Base-by-base conservation (phyloP, 2,113 vertebrate genomes). In the Silurus glanis region DNA sequence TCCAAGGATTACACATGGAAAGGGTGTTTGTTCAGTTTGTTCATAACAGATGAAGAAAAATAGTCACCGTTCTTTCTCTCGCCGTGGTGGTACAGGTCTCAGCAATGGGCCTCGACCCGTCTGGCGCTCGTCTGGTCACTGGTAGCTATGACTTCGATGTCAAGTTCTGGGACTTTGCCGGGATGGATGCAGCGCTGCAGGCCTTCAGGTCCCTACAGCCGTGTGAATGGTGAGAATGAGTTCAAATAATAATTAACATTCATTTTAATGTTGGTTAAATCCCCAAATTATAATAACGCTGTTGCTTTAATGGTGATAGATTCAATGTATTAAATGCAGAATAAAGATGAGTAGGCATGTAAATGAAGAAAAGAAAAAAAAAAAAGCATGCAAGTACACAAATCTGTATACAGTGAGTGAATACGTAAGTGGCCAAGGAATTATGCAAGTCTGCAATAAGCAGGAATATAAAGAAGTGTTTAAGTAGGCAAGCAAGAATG, bases 131-230 rank as follows among this genome's bases (percentile, higher is more conserved):
- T 37, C 94, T 99, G 89, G 96, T 99, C 91, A 97, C 96, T 19
- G 98, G 98, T 21, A 97, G 98, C 23, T 98, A 94, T 67, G 98
- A 99, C 83, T 99, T 95, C 16, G 97, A 98, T 51, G 96, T 99
- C 71, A 96, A 95, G 55, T 98, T 99, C 93, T 99, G 98, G 98
- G 98, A 99, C 92, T 99, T 99, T 92, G 98, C 98, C 74, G 98
- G 98, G 89, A 99, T 99, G 98, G 98, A 99, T 86, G 94, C 96
- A 28, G 94, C 97, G 80, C 95, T 99, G 82, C 96, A 98, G 85
- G 97, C 98, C 83, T 99, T 99, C 94, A 92, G 97, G 25, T 96
- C 97, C 4, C 93, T 99, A 55, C 97, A 99, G 89, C 98, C 98
- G 9, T 99, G 97, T 89, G 98, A 99, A 86, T 98, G 98, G 98